Evolutionary conservation across 2,113 vertebrate species (phyloP), one percentile per base, ranked within the genome.

Genomic region (Microtus pennsylvanicus): DNA sequence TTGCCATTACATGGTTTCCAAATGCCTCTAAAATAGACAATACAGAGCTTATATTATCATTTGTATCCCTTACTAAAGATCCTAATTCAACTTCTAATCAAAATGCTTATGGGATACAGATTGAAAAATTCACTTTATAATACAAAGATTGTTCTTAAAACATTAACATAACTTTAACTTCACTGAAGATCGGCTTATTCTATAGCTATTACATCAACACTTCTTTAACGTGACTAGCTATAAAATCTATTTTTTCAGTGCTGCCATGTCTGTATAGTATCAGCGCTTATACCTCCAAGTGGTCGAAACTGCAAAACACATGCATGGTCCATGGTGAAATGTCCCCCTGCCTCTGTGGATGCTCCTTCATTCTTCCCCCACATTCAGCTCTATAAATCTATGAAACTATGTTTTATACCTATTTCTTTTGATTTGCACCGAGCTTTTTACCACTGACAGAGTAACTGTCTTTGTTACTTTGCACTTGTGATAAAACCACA

Each of bases 171-270:
- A 89, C 4, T 45, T 89, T 45, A 47, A 90, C 2, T 26, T 63
- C 90, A 9, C 69, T 88, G 3, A 77, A 78, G 72, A 80, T 74
- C n/a, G 8, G 38, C 24, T 87, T 92, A 35, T 65, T 61, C n/a
- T 83, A 30, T 26, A 90, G 76, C 76, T 94, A 58, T 47, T 94
- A 65, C 45, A 78, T 95, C 33, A 91, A 11, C 26, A 82, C 10
- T 95, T 93, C 30, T 7, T 81, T 58, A 65, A 81, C 2, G 81
- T 33, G 7, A 14, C 72, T 75, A 90, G 5, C 47, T 76, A 33
- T 30, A 92, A 94, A 80, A n/a, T 55, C 22, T 63, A 58, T 5
- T 89, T 80, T 90, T 67, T 14, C 95, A 87, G 72, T 30, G 0
- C 72, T 87, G 26, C 22, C 16, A 28, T 19, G 24, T 58, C 19